A percentile compares a stretch with the other conserved stretches of the same genome.
Evolutionary conservation across 2,113 vertebrate genomes (phyloP).

Genomic region (Epinephelus cyanopodus): DNA sequence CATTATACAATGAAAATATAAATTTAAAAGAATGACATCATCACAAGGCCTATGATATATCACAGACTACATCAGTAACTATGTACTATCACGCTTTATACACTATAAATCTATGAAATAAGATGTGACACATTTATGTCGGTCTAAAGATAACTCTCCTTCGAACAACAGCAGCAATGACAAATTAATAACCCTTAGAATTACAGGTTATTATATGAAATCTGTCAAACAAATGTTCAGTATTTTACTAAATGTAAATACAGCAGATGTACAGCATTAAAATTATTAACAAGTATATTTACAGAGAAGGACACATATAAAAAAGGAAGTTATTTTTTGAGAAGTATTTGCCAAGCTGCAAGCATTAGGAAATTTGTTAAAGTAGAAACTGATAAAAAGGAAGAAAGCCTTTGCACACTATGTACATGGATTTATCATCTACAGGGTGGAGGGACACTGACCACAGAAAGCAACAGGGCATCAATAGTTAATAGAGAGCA

Average conservation of each 20-base stretch:
- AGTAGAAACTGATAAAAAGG: background rate
- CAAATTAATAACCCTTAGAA: background rate
- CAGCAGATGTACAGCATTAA: background rate
- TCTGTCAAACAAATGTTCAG: background rate
- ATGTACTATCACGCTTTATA: background rate
- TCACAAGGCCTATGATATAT: background rate
- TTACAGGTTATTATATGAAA: background rate
- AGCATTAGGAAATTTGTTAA: background rate
- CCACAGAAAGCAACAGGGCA: background rate
- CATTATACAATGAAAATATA: background rate
- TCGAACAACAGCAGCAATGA: background rate
- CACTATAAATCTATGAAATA: background rate
- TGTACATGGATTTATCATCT: background rate
- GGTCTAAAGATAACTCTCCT: background rate
- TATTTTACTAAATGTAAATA: background rate
- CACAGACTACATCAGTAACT: background rate
- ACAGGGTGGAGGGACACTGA: background rate
- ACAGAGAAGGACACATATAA: background rate
- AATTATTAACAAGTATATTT: background rate
- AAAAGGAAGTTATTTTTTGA: too few species aligned
- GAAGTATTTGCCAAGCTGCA: too few species aligned
- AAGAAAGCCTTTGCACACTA: background rate
- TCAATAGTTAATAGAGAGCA: background rate
- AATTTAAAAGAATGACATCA: background rate
- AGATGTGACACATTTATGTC: background rate